Conservation (phyloP, 2,797 vertebrate species). For the Scarus forsteni region DNA sequence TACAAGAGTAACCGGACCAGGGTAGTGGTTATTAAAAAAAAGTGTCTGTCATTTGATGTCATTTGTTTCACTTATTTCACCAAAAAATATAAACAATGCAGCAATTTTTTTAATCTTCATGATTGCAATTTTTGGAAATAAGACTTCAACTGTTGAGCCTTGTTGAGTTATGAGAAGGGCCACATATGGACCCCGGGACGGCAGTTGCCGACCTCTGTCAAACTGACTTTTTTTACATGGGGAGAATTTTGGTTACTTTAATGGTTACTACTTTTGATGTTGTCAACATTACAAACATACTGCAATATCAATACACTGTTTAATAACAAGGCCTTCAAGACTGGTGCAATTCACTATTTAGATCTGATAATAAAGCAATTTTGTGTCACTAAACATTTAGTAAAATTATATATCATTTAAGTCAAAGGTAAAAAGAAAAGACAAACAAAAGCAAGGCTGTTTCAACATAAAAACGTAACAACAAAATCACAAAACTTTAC, state of each 20-base stretch:
- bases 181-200: too few relatives aligned
- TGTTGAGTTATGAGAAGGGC: too few relatives aligned
- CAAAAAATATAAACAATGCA: too few relatives aligned
- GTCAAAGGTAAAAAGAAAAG: constrained; percentile 36
- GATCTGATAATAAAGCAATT: constrained; percentile 33
- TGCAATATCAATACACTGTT: constrained; percentile 13
- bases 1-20: too few relatives aligned
- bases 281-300: constrained; percentile 11
- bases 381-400: constrained; percentile 6
- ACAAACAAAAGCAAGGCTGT: constrained; percentile 51
- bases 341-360: constrained; percentile 12
- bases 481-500: constrained; percentile 42
- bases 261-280: neutral
- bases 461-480: constrained; percentile 57
- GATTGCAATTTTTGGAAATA: too few relatives aligned
- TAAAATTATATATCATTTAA: constrained; percentile 9
- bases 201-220: too few relatives aligned
- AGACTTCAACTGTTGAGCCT: too few relatives aligned
- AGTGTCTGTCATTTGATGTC: too few relatives aligned
- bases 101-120: too few relatives aligned
- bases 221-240: too few relatives aligned
- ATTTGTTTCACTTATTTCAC: too few relatives aligned
- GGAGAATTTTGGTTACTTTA: neutral
- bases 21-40: too few relatives aligned
- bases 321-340: constrained; percentile 17